Evolutionary conservation across 2,113 vertebrate species (phyloP), one percentile per base, ranked within the genome.

Genomic region (Chaetorhynchus papuensis): DNA sequence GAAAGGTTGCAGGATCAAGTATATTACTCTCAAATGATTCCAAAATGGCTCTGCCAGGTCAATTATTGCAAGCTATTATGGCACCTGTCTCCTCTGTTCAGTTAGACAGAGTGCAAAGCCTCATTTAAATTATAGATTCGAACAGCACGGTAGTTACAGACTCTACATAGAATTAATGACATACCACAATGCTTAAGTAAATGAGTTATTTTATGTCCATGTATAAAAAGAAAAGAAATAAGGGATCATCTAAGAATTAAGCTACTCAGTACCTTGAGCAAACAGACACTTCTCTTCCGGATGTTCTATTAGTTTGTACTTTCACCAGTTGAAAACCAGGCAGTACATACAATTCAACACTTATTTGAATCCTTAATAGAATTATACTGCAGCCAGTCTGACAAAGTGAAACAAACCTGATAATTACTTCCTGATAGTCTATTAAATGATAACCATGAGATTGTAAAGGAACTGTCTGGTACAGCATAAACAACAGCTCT

Each of bases 1-100:
- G 75, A 79, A 77, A 80, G 95, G 94, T 94, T 88, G 83, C 37
- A 78, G 72, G 94, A 92, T 91, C 89, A 94, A 94, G 60, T 77
- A 70, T 49, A 84, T 78, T 94, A 93, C 56, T 90, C 83, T 92
- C 91, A 94, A 72, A 75, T 94, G 49, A 89, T 60, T 89, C 61
- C 53, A 79, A 71, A 96, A 94, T 87, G 57, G 64, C 56, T 92
- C 83, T 1, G 3, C 30, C 56, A 84, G 77, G 80, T 85, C 83
- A 93, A 39, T 87, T 91, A 93, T 49, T 91, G 66, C 56, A 93
- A 89, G 49, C 18, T 87, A 65, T 94, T 91, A 79, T 10, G 53
- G 61, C 56, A 87, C 91, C 41, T 90, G 44, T 79, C 74, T 85
- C 53, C 26, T 64, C 30, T 65, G 53, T 42, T 85, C 77, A 47